Conservation (phyloP, 2,888 invertebrate genomes). For the Octonoba sinensis region DNA sequence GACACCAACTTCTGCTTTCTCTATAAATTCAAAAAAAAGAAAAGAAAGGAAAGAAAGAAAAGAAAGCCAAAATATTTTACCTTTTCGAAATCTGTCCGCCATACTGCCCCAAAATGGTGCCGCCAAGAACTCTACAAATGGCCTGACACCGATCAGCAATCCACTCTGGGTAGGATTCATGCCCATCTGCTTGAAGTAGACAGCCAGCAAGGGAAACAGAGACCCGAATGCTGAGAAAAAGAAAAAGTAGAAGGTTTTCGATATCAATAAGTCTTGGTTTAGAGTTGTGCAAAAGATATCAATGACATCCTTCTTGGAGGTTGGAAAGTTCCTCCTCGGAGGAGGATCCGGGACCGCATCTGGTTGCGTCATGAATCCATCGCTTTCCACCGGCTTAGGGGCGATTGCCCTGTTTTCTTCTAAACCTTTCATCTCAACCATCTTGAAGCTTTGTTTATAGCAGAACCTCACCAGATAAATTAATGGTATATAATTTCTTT, state of each 20-base stretch:
- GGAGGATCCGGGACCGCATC: not conserved
- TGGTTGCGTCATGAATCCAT: conserved; percentile 21
- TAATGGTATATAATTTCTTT: too few species aligned
- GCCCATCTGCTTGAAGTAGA: conserved; percentile 99
- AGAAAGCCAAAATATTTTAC: conserved; percentile 69
- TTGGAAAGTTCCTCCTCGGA: not conserved
- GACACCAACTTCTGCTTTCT: too few species aligned
- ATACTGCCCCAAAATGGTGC: conserved; percentile 98
- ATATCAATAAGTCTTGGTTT: conserved; percentile 91
- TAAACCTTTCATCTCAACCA: conserved; percentile 60
- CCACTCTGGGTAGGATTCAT: conserved; percentile 98
- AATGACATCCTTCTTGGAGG: conserved; percentile 76
- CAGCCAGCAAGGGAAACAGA: conserved; percentile 96
- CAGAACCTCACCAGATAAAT: too few species aligned
- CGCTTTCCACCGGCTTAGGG: not conserved
- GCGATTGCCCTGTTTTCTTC: conserved; percentile 34
- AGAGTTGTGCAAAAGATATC: conserved; percentile 86
- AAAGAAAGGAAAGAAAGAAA: not conserved
- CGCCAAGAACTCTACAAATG: conserved; percentile 96
- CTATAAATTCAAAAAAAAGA: too few species aligned
- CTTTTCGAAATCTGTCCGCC: conserved; percentile 91
- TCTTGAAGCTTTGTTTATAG: not conserved
- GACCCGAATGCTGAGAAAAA: conserved; percentile 99
- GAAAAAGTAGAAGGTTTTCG: conserved; percentile 98
- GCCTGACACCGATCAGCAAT: conserved; percentile 88